phyloP scores from a whole-genome alignment of 2,888 invertebrate genomes.

The Stenichneumon culpator region DNA sequence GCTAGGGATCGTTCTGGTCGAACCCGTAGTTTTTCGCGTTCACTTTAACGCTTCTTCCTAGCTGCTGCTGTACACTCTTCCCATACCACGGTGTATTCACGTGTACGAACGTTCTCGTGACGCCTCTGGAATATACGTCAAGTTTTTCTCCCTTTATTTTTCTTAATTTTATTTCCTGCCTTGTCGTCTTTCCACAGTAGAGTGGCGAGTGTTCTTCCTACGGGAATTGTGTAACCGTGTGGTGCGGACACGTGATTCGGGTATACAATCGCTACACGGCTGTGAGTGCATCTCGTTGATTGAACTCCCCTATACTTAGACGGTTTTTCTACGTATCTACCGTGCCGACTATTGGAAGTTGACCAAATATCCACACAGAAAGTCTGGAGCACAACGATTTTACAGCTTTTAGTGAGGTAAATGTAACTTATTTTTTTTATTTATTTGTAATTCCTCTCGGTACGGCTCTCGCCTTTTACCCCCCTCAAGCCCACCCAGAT shows the following conservation, averaged over 20 bases:
- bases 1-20: not conserved
- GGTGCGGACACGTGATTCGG: conserved; percentile 49
- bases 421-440: no score
- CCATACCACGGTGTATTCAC: not conserved
- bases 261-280: conserved; percentile 29
- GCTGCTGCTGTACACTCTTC: not conserved
- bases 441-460: no score
- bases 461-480: no score
- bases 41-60: conserved; percentile 18
- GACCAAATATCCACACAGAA: no score
- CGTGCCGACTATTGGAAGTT: no score
- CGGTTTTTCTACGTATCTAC: no score
- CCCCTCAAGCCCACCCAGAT: no score
- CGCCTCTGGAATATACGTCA: conserved; percentile 31
- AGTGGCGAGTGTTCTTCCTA: conserved; percentile 20
- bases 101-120: not conserved
- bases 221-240: conserved; percentile 28
- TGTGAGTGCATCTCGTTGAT: conserved; percentile 10
- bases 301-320: conserved; percentile 27
- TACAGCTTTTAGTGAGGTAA: no score
- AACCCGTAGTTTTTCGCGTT: conserved; percentile 5
- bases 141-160: no score
- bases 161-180: conserved; percentile 16
- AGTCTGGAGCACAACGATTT: no score
- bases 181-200: conserved; percentile 22